Evolutionary conservation across 2,113 vertebrate genomes (phyloP), one percentile per base, ranked within the genome.

Genomic region (Pseudorasbora parva): DNA sequence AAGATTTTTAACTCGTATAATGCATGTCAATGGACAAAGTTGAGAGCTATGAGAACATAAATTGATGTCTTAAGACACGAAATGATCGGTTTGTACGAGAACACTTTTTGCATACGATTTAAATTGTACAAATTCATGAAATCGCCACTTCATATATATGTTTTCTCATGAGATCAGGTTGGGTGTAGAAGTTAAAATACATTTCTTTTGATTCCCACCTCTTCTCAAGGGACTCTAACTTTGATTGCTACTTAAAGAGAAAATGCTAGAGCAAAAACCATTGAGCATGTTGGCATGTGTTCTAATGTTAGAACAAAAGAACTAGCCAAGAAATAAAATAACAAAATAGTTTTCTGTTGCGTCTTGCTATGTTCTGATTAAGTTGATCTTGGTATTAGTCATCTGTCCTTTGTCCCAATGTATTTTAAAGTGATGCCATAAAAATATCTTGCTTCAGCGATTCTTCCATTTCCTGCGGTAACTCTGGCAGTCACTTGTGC

Each of bases 361-460:
- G 9, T 59, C 33, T 77, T 8, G 11, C 54, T 23, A 54, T 62
- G 76, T 78, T 62, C 33, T 25, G 76, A 62, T 62, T 15, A 62
- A 11, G 37, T 59, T 78, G 76, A 45, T 78, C 4, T 43, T 45
- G 56, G 12, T 78, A 19, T 60, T 78, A 45, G 21, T 78, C 76
- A 78, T 62, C 33, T 45, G 37, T 78, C 37, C 54, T 78, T 60
- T 60, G 51, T 77, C 74, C 21, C 51, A 57, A 59, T 57, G 30
- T 59, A 37, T 77, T 77, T 77, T 77, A 77, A 77, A 77, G 30
- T 37, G 30, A 59, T 77, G 75, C 75, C 56, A 60, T 78, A 45
- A 43, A 76, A 60, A 78, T 78, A 33, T 8, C 37, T 45, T 43
- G 33, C 37, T 45, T 45, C 8, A 3, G 33, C 3, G 21, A 78